Evolutionary conservation across 2,888 invertebrate species (phyloP), one percentile per base, ranked within the genome.

Genomic region (Dysmachus trigonus): DNA sequence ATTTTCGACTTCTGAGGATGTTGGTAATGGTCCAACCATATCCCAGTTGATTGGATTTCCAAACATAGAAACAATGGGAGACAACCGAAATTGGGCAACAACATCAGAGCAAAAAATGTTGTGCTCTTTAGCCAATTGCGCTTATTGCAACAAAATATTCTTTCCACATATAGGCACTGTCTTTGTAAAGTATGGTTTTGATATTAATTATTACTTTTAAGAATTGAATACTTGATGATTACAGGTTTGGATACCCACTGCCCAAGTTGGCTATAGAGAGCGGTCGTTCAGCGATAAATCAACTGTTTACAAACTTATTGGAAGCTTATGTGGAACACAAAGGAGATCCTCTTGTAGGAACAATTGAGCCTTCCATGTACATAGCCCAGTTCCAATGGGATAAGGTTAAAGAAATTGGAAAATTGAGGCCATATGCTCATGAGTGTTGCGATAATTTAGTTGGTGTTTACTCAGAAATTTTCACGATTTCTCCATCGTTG

Each of bases 361-460:
- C 97, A 6, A 98, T 99, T 88, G 98, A 99, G 92, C 97, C 97
- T 6, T 97, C 97, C 87, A 98, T 99, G 98, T 98, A 98, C 92
- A 94, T 97, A 90, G 98, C 98, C 0, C 94, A 95, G 86, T 97
- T 98, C 90, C 96, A 96, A 90, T 97, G 98, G 95, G 95, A 96
- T 89, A 94, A 95, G 0, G 95, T 96, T 89, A 94, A 95, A 81
- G 93, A 95, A 79, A 95, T 96, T 0, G 94, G 94, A 5, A 97
- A 97, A 90, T 94, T 98, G 13, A 93, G 96, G 82, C 97, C 97
- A 0, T 99, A 98, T 90, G 96, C 97, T 31, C 98, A 97, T 91
- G 97, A 97, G 92, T 96, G 96, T 88, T 94, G 97, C 82, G 96
- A 96, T 88, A 97, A 97, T 91, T 93, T 97, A 41, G 95, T 96